phyloP scores from a whole-genome alignment of 2,113 vertebrate genomes.

The Illadopsis cleaveri region DNA sequence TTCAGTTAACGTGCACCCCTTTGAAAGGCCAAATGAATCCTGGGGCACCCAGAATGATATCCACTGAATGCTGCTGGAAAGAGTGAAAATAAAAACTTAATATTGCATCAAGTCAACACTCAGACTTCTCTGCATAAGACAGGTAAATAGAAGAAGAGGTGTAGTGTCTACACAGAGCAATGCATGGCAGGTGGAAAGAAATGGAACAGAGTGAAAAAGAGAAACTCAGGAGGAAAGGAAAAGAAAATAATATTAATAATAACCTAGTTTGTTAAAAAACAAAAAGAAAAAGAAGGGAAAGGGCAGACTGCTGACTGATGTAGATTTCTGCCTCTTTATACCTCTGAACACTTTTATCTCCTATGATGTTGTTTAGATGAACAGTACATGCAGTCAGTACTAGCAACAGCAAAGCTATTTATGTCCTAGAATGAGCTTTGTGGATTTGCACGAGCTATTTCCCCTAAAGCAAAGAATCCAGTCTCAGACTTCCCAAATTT shows the following conservation, averaged over 20 bases:
- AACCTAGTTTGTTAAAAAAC: background rate
- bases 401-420: background rate
- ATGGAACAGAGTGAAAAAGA: background rate
- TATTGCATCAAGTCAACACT: background rate
- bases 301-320: background rate
- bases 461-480: background rate
- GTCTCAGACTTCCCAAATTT: background rate
- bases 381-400: background rate
- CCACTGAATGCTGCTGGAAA: background rate
- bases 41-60: background rate
- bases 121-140: background rate
- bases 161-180: background rate
- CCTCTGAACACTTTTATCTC: background rate
- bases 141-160: background rate
- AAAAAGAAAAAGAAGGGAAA: background rate
- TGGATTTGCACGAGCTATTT: background rate
- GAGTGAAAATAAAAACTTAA: background rate
- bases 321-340: background rate
- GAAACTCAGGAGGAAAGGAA: background rate
- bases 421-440: background rate
- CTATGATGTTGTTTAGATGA: background rate
- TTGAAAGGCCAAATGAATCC: background rate
- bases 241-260: background rate
- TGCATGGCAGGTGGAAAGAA: background rate
- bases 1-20: background rate